Conservation (phyloP, 1,140 invertebrate species). For the Reticulitermes speratus region DNA sequence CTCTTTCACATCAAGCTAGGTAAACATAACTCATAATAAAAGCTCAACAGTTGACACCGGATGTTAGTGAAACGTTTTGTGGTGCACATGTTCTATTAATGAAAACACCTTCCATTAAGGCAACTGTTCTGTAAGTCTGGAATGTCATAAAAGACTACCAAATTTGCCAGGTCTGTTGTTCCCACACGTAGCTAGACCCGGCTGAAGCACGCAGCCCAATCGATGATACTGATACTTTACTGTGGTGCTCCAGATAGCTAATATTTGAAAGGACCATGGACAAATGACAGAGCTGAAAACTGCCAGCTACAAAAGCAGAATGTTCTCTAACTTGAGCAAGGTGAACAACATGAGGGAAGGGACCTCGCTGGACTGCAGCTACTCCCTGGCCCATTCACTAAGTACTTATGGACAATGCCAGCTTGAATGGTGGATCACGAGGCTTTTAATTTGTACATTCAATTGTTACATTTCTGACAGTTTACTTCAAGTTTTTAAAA, state of each 20-base stretch:
- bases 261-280: neutral
- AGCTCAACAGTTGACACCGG: constrained; percentile 26
- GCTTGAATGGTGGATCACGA: constrained; percentile 19
- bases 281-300: neutral
- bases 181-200: constrained; percentile 15
- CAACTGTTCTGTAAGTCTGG: constrained; percentile 34
- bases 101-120: constrained; percentile 33
- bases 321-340: neutral
- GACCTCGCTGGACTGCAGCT: constrained; percentile 13
- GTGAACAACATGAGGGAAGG: constrained; percentile 12
- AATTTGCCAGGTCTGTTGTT: neutral
- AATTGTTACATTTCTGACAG: constrained; percentile 34
- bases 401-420: constrained; percentile 23
- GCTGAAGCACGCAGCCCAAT: neutral
- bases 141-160: constrained; percentile 30
- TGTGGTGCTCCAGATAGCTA: neutral
- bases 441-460: constrained; percentile 29
- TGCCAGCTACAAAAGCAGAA: neutral
- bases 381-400: constrained; percentile 7
- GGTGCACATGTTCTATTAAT: constrained; percentile 24
- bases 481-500: constrained; percentile 31
- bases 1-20: constrained; percentile 34
- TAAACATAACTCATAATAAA: constrained; percentile 33
- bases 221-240: neutral
- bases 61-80: constrained; percentile 16